phyloP scores from a whole-genome alignment of 37 sponge, comb jelly and placozoan species.

The Geodia barretti region DNA sequence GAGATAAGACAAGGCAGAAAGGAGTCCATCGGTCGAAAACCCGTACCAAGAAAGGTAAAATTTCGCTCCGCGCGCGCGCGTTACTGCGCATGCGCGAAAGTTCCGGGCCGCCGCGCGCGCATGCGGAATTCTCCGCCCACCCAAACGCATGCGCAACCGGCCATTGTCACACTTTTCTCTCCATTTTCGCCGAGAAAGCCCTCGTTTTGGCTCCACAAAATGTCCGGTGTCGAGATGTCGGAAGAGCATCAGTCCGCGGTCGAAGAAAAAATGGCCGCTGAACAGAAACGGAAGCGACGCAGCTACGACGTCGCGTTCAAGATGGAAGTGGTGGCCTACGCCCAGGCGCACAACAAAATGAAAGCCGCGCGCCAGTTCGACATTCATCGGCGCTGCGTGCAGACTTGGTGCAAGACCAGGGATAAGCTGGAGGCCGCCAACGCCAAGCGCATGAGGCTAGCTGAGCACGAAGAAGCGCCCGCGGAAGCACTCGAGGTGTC shows the following conservation, averaged over 20 bases:
- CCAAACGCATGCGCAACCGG: not conserved
- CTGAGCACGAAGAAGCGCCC: not conserved
- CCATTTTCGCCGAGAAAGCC: too few species aligned
- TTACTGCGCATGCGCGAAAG: not conserved
- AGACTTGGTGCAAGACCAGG: not conserved
- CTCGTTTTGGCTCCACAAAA: not conserved
- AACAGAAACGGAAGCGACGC: not conserved
- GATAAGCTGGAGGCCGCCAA: not conserved
- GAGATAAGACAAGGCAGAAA: slow-evolving; percentile 32
- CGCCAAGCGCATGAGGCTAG: not conserved
- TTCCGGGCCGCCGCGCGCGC: too few species aligned
- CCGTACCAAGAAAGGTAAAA: not conserved
- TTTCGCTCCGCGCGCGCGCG: not conserved
- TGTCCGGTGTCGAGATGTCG: too few species aligned
- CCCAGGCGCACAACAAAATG: slow-evolving; percentile 5
- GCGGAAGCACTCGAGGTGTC: slow-evolving; percentile 6
- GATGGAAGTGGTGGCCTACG: slow-evolving; percentile 11
- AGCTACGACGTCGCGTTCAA: slow-evolving; percentile 31
- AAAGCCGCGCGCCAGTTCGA: slow-evolving; percentile 4
- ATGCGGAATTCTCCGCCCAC: too few species aligned
- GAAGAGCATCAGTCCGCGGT: too few species aligned
- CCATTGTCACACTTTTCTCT: not conserved
- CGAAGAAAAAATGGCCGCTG: not conserved
- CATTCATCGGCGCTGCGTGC: not conserved
- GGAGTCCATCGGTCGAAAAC: not conserved